Percentiles rank a stretch among this genome's conserved stretches.
Conservation (phyloP, 2,888 invertebrate genomes). For the Blastobasis adustella region DNA sequence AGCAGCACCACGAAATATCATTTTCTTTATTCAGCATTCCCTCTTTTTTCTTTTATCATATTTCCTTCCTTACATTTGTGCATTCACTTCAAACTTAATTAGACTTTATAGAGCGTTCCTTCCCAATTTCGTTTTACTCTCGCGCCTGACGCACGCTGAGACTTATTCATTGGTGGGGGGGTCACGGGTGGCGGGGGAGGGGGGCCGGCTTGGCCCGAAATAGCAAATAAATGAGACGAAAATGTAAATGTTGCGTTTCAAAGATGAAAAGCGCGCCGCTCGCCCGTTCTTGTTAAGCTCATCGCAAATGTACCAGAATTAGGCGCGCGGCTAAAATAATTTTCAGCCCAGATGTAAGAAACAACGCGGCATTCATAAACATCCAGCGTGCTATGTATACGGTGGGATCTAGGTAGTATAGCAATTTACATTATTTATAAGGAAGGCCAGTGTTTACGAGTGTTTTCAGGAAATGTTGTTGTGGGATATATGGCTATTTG, state of each 20-base stretch:
- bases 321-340: constrained; percentile 67
- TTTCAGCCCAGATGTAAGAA: constrained; percentile 63
- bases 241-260: constrained; percentile 75
- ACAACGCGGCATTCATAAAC: constrained; percentile 25
- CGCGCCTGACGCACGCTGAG: constrained; percentile 62
- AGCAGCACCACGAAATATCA: constrained; percentile 36
- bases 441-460: background rate
- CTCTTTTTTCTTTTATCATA: constrained; percentile 34
- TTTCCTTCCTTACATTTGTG: constrained; percentile 66
- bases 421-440: constrained; percentile 9
- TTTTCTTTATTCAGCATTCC: constrained; percentile 33
- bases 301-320: constrained; percentile 73
- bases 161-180: constrained; percentile 67
- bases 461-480: constrained; percentile 2
- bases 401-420: constrained; percentile 6
- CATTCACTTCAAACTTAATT: constrained; percentile 73
- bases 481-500: constrained; percentile 6
- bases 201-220: constrained; percentile 58
- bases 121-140: constrained; percentile 69
- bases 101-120: constrained; percentile 74
- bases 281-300: constrained; percentile 69
- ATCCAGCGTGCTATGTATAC: constrained; percentile 10
- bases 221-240: constrained; percentile 76
- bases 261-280: constrained; percentile 72
- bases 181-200: constrained; percentile 31